Evolutionary conservation across 1,140 invertebrate species (phyloP), one percentile per base, ranked within the genome.

Genomic region (Campoletis sonorensis): DNA sequence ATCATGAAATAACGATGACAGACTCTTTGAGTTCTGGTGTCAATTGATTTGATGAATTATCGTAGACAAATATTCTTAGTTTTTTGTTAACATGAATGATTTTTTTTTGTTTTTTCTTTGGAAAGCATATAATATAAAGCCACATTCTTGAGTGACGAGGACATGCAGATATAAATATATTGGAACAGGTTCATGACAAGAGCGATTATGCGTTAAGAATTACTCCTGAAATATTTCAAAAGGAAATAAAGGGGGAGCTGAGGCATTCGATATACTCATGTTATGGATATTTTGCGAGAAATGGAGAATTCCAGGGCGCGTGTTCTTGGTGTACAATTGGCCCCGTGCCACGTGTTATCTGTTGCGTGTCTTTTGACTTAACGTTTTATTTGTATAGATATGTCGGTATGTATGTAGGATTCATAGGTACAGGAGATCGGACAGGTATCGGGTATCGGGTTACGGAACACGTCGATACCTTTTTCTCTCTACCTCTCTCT

Each of bases 281-380:
- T 81, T 81, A 77, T 13, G 51, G 78, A 78, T 79, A 75, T 83
- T 78, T 71, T 49, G 67, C 61, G 78, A 64, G 81, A 61, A 76
- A 45, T 67, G 73, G 51, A 61, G 26, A 77, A 77, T 37, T 2
- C 73, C n/a, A 23, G 72, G 27, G 26, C 23, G 33, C 54, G 27
- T 54, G n/a, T 33, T 18, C 30, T 73, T 58, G 54, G 77, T 78
- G 61, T 30, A 64, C 72, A 81, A 83, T 76, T 83, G 82, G 82
- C 79, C 40, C 33, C 78, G 70, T 81, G 79, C 82, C 82, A 81
- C 75, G 37, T 78, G 80, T 68, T 83, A 83, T 83, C 79, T 81
- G 82, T 83, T 83, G 79, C 80, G 75, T 83, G 76, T 79, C 68
- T 81, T 72, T 75, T 30, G 61, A 61, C 80, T 79, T 83, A 79